Conservation (phyloP, 2,113 vertebrate genomes). For the Erythrolamprus reginae region DNA sequence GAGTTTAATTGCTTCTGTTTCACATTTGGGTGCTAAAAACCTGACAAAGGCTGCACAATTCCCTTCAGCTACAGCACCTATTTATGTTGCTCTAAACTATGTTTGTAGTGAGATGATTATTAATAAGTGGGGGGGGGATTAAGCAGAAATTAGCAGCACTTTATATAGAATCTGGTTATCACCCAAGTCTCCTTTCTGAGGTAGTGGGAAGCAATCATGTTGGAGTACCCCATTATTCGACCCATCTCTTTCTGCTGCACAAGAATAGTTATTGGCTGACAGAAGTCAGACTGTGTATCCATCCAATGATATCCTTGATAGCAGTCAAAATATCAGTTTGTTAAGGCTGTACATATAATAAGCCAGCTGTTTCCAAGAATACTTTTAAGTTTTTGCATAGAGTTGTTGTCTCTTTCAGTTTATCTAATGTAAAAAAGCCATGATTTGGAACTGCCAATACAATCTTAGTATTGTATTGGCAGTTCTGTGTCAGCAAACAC, state of each 20-base stretch:
- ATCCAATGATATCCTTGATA: background rate
- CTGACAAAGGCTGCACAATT: constrained; percentile 65
- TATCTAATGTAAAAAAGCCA: background rate
- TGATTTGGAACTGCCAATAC: too few species aligned
- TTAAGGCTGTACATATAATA: background rate
- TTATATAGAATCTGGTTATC: constrained; percentile 44
- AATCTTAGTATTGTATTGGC: too few species aligned
- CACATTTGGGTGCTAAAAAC: constrained; percentile 68
- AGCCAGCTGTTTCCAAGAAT: background rate
- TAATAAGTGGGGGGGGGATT: constrained; percentile 64
- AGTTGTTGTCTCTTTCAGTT: background rate
- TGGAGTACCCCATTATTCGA: constrained; percentile 15
- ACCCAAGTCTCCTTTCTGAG: constrained; percentile 34
- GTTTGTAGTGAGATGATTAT: constrained; percentile 64
- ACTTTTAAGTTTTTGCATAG: constrained; percentile 3
- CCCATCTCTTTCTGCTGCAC: background rate
- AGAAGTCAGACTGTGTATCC: background rate
- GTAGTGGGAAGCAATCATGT: constrained; percentile 16
- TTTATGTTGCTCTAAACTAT: constrained; percentile 65
- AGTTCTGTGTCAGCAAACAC: too few species aligned
- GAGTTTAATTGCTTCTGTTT: constrained; percentile 70
- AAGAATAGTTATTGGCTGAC: background rate
- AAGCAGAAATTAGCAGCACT: constrained; percentile 57
- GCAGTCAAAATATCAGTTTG: background rate
- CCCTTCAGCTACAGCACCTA: constrained; percentile 65